A percentile compares a stretch with the other conserved stretches of the same genome.
These are phyloP conservation scores for Diadumene lineata DNA, from an alignment of 92 coral and sea anemone species.

Conservation along the genomic window DNA sequence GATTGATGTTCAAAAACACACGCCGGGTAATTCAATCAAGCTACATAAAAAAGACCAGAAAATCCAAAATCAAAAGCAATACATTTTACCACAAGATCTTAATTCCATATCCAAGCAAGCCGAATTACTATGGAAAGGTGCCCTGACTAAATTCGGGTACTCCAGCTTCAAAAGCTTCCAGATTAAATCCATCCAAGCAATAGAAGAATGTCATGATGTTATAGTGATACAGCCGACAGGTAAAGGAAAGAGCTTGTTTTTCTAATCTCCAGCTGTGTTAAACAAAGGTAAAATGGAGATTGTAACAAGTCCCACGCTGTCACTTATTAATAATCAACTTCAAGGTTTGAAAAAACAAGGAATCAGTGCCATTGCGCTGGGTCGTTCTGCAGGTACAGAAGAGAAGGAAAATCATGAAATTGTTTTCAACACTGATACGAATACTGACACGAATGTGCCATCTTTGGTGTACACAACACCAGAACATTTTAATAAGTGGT, in stretches of 20 bases:
- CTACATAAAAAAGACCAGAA: too few species aligned
- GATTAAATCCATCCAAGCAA: conserved; percentile 46
- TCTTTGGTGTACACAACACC: conserved; percentile 51
- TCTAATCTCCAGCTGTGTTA: conserved; percentile 48
- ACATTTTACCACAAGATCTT: too few species aligned
- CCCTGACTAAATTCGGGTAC: conserved; percentile 48
- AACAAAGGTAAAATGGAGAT: conserved; percentile 24
- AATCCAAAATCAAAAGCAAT: too few species aligned
- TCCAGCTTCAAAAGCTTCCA: conserved; percentile 37
- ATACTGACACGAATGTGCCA: too few species aligned
- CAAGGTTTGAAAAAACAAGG: conserved; percentile 19
- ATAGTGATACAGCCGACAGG: conserved; percentile 63
- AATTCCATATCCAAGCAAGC: too few species aligned
- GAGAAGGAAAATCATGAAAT: conserved; percentile 30
- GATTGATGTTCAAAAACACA: too few species aligned
- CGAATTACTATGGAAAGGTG: conserved; percentile 70
- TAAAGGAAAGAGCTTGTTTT: conserved; percentile 59
- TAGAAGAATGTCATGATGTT: conserved; percentile 27
- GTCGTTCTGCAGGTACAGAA: conserved; percentile 36
- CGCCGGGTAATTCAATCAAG: too few species aligned
- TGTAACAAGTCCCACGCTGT: conserved; percentile 45
- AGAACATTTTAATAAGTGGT: conserved; percentile 38
- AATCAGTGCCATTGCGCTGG: conserved; percentile 44
- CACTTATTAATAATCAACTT: conserved; percentile 54
- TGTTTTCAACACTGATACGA: not conserved